These are phyloP conservation scores for Cerastoderma edule DNA, from an alignment of 2,888 invertebrate species.

Conservation along the genomic window DNA sequence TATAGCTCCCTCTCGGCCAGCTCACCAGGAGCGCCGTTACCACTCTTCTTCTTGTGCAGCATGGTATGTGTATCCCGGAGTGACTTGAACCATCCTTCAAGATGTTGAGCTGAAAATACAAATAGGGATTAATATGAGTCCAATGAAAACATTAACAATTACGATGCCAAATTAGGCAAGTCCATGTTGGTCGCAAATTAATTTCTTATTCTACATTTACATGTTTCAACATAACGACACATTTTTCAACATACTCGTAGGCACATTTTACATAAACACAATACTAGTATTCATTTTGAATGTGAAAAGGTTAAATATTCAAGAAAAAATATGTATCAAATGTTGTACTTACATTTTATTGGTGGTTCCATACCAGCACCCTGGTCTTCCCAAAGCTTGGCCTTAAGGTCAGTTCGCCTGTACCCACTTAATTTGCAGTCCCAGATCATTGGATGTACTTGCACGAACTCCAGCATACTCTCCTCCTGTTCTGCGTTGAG, in stretches of 20 bases:
- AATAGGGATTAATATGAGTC: neutral
- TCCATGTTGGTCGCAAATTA: too few relatives aligned
- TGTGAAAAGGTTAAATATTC: neutral
- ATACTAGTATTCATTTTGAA: too few relatives aligned
- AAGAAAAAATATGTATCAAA: too few relatives aligned
- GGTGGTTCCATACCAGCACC: neutral
- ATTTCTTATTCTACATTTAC: too few relatives aligned
- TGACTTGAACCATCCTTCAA: conserved; percentile 1
- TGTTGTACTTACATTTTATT: neutral
- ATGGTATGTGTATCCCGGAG: conserved; percentile 1
- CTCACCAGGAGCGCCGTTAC: conserved; percentile 5
- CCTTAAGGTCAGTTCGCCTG: neutral
- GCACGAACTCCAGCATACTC: conserved; percentile 1
- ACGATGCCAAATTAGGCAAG: neutral
- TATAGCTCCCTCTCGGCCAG: conserved; percentile 1
- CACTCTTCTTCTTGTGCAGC: conserved; percentile 5
- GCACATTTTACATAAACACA: too few relatives aligned
- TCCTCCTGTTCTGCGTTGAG: conserved; percentile 5
- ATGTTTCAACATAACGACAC: too few relatives aligned
- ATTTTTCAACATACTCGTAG: too few relatives aligned
- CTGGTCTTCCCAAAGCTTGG: conserved; percentile 1
- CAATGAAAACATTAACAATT: conserved; percentile 5
- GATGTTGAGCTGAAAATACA: conserved; percentile 5
- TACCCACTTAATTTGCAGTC: conserved; percentile 1
- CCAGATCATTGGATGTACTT: conserved; percentile 2